phyloP scores from a whole-genome alignment of 2,113 vertebrate genomes.

The Neotragus pygmaeus region DNA sequence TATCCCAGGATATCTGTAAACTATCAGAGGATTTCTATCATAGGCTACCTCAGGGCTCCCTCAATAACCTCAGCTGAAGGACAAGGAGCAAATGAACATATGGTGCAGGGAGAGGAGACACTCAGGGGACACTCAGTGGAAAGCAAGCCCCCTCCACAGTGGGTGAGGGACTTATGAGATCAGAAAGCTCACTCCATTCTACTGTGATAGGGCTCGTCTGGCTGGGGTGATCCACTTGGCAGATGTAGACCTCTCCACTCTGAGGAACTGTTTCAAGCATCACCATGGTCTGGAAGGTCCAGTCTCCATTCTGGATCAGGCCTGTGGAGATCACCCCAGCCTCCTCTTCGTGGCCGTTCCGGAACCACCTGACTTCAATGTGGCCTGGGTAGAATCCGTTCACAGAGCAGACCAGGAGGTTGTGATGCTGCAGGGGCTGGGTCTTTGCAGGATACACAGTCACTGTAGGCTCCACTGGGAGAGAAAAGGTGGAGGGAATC shows the following conservation, averaged over 20 bases:
- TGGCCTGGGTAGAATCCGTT: slow-evolving; percentile 52
- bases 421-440: slow-evolving; percentile 27
- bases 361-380: slow-evolving; percentile 56
- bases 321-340: slow-evolving; percentile 48
- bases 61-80: rapidly evolving
- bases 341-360: not conserved
- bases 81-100: not conserved
- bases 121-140: not conserved
- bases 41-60: not conserved
- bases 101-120: not conserved
- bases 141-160: not conserved
- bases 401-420: slow-evolving; percentile 70
- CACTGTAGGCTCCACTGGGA: not conserved
- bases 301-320: slow-evolving; percentile 56
- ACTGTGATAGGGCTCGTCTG: rapidly evolving
- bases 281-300: slow-evolving; percentile 60
- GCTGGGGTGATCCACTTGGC: slow-evolving; percentile 57
- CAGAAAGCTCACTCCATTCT: slow-evolving; percentile 53
- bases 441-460: not conserved
- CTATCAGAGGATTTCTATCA: not conserved
- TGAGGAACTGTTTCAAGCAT: slow-evolving; percentile 49
- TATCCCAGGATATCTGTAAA: not conserved
- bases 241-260: slow-evolving; percentile 56
- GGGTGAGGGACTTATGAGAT: rapidly evolving
- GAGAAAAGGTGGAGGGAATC: rapidly evolving